Evolutionary conservation across 2,113 vertebrate species (phyloP).

Genomic region (Scomber colias): DNA sequence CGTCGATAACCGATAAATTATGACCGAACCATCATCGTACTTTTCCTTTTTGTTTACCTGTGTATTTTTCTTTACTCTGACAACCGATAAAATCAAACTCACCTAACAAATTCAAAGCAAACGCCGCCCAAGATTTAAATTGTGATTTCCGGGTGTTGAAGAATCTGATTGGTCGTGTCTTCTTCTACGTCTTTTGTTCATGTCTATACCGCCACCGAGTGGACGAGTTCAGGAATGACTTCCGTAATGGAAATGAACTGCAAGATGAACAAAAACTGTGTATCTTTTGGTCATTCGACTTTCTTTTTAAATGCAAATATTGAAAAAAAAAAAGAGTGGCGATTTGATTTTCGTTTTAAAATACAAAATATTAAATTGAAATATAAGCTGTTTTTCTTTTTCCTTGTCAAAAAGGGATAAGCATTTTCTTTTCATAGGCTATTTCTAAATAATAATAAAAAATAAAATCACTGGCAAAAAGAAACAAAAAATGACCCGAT

Average conservation of each 20-base stretch:
- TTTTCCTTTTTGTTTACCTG: background rate
- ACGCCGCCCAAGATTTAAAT: slow-evolving; percentile 70
- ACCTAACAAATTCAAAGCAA: background rate
- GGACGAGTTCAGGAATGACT: background rate
- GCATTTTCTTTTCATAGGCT: no score
- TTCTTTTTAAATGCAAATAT: no score
- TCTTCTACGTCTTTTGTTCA: slow-evolving; percentile 20
- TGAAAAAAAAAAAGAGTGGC: no score
- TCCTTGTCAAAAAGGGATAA: no score
- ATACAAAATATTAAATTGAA: no score
- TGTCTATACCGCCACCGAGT: background rate
- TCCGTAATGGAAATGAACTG: background rate
- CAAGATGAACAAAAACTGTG: no score
- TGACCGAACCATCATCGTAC: rapidly evolving
- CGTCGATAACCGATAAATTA: background rate
- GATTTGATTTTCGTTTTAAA: no score
- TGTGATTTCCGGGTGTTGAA: slow-evolving; percentile 16
- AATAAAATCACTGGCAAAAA: no score
- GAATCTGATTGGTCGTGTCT: slow-evolving; percentile 65
- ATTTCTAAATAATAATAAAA: no score
- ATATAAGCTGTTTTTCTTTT: no score
- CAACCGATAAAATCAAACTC: background rate
- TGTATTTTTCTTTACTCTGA: background rate
- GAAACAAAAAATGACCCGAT: no score
- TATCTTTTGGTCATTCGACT: no score